Evolutionary conservation across 2,797 vertebrate species (phyloP).

Genomic region (Pseudotriccus pelzelni): DNA sequence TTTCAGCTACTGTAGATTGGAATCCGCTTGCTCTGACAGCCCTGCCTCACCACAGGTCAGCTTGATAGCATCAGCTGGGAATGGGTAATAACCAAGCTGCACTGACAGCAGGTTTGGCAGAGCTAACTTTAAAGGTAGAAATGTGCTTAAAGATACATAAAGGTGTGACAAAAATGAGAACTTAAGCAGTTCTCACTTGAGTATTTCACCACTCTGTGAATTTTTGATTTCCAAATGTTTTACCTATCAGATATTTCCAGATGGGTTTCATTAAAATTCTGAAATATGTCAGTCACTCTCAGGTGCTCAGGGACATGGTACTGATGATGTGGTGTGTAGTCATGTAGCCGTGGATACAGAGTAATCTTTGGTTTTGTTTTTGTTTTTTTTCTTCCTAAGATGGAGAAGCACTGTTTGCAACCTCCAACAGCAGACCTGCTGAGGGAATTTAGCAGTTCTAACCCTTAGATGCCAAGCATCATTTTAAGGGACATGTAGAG

Average conservation of each 20-base stretch:
- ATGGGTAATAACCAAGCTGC: slow-evolving; percentile 29
- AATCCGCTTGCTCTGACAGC: slow-evolving; percentile 38
- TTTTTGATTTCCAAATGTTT: slow-evolving; percentile 66
- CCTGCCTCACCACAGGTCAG: neutral
- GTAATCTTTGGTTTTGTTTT: neutral
- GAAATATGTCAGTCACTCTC: slow-evolving; percentile 39
- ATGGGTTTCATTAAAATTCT: slow-evolving; percentile 59
- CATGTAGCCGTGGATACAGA: slow-evolving; percentile 15
- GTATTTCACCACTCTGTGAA: slow-evolving; percentile 12
- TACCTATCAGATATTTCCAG: slow-evolving; percentile 42
- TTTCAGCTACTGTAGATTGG: slow-evolving; percentile 16
- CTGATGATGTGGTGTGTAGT: neutral
- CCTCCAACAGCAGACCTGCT: neutral
- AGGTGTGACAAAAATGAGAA: slow-evolving; percentile 46
- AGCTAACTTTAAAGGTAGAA: slow-evolving; percentile 47
- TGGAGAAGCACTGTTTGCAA: neutral
- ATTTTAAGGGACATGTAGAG: neutral
- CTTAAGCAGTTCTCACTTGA: neutral
- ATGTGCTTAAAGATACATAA: slow-evolving; percentile 26
- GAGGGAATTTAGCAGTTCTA: neutral
- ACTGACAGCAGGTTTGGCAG: slow-evolving; percentile 38
- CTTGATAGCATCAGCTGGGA: slow-evolving; percentile 18
- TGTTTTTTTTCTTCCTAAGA: too few species aligned
- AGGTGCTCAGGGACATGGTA: slow-evolving; percentile 3
- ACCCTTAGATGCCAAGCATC: neutral